phyloP scores from a whole-genome alignment of 37 sponge, comb jelly and placozoan species.

The Bolinopsis microptera region DNA sequence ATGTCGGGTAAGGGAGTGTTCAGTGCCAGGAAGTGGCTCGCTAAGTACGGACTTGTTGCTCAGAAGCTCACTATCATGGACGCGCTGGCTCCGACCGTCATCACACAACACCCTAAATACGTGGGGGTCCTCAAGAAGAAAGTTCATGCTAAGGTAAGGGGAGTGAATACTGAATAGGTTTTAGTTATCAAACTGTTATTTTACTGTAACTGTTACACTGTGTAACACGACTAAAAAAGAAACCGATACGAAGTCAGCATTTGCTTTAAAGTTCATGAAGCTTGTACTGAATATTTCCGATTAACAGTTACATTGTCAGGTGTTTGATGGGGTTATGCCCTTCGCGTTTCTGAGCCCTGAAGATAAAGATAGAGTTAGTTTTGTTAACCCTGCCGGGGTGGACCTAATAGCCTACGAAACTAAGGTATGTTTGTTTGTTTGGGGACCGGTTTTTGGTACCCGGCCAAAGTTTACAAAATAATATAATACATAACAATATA shows the following conservation, averaged over 20 bases:
- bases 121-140: conserved; percentile 69
- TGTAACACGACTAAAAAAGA: too few relatives aligned
- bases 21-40: conserved; percentile 72
- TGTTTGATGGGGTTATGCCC: conserved; percentile 55
- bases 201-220: too few relatives aligned
- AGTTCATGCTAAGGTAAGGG: conserved; percentile 70
- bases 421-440: too few relatives aligned
- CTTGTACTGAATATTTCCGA: not conserved
- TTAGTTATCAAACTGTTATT: too few relatives aligned
- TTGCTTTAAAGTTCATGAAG: too few relatives aligned
- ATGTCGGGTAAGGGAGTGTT: not conserved
- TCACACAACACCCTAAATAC: conserved; percentile 72
- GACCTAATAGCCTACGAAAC: conserved; percentile 27
- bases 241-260: too few relatives aligned
- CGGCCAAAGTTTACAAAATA: too few relatives aligned
- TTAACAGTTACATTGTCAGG: not conserved
- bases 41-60: conserved; percentile 74
- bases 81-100: conserved; percentile 74
- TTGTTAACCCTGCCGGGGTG: conserved; percentile 50
- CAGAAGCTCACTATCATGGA: conserved; percentile 80
- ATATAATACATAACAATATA: too few relatives aligned
- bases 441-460: too few relatives aligned
- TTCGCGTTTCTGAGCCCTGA: conserved; percentile 5
- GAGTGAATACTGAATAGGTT: too few relatives aligned
- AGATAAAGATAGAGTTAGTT: not conserved